Base-by-base conservation (phyloP, 2,113 vertebrate genomes). In the Sapajus apella region DNA sequence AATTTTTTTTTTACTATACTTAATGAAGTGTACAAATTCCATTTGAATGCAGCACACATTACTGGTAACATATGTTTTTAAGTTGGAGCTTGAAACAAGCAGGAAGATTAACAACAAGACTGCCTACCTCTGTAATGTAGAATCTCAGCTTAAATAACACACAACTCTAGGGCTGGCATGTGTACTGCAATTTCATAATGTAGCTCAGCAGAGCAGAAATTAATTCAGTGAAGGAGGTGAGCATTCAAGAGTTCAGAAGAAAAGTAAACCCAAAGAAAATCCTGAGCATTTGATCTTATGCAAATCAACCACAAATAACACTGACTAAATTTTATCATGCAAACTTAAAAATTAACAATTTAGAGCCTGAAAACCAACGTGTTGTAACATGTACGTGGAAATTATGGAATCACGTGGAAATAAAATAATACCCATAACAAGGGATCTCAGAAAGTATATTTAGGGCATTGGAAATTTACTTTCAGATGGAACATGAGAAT, bases 381-480 rank as follows among this genome's bases (percentile, higher is more conserved):
- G 87, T 66, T 87, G 43, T 96, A n/a, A 91, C 27, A 84, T 0
- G 12, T 52, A 90, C 70, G 18, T n/a, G 96, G 32, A 96, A 98
- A 97, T 72, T 94, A 0, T 80, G 40, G 18, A 35, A 80, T 85
- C 81, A 96, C 20, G 52, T 96, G 93, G 84, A n/a, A 95, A 94
- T 92, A 79, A 97, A 98, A 95, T 61, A 70, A 70, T 81, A 82
- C 1, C 40, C 9, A 40, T 79, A 86, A 21, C 86, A 92, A 85
- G 20, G 1, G 87, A 96, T 70, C 25, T 52, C 52, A 96, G 93
- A 79, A 89, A 85, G 96, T 75, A 25, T 25, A 93, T 97, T 97
- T 97, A 14, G 30, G 23, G 27, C 14, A 96, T 1, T 90, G 52
- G 32, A 95, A 84, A 47, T 16, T 94, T 98, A 95, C 97, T 98